phyloP scores from a whole-genome alignment of 2,888 invertebrate species.

The Spilosoma lubricipeda region DNA sequence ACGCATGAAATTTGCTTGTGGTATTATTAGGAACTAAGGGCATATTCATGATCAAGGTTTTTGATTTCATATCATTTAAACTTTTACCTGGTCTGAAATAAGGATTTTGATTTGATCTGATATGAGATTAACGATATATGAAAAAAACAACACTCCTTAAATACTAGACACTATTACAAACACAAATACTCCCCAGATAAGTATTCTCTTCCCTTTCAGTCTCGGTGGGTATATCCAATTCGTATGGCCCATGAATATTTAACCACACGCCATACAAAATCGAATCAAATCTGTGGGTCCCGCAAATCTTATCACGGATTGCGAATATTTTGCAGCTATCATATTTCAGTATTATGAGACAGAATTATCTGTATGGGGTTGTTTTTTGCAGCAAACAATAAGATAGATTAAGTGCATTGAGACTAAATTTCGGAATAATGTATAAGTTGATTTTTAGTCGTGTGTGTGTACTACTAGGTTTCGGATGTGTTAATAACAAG shows the following conservation, averaged over 20 bases:
- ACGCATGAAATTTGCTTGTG: too few species aligned
- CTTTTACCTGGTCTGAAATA: too few species aligned
- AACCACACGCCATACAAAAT: conserved; percentile 16
- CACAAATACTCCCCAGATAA: conserved; percentile 12
- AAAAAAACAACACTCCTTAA: neutral
- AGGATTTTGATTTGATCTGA: too few species aligned
- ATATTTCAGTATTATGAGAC: neutral
- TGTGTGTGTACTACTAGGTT: too few species aligned
- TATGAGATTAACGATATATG: too few species aligned
- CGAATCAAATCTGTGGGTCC: conserved; percentile 13
- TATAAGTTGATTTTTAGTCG: neutral
- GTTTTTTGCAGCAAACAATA: neutral
- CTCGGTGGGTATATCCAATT: conserved; percentile 16
- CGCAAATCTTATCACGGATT: conserved; percentile 4
- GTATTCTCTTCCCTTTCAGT: conserved; percentile 10
- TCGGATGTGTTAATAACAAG: too few species aligned
- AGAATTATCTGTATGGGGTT: neutral
- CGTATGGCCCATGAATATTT: conserved; percentile 19
- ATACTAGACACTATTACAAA: conserved; percentile 3
- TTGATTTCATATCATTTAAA: too few species aligned
- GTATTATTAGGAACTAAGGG: too few species aligned
- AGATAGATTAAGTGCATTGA: neutral
- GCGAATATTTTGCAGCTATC: conserved; percentile 7
- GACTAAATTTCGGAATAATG: neutral
- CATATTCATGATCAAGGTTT: too few species aligned